phyloP scores from a whole-genome alignment of 2,113 vertebrate species.

The Rhinoptilus africanus region DNA sequence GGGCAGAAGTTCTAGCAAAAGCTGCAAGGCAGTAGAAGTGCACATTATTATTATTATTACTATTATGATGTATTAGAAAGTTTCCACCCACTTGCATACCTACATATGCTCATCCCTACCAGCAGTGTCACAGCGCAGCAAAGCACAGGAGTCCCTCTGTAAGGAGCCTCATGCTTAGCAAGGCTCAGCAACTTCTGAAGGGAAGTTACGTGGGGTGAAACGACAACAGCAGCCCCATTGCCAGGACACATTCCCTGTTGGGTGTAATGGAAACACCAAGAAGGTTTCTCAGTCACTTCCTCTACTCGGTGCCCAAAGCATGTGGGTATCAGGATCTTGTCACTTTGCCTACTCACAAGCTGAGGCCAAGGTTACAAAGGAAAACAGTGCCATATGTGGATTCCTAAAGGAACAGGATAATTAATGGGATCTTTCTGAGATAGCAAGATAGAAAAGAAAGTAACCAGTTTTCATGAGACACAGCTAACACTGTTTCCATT shows the following conservation, averaged over 20 bases:
- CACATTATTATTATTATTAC: slow-evolving; percentile 73
- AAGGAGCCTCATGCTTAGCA: not conserved
- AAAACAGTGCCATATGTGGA: not conserved
- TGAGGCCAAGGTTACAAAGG: not conserved
- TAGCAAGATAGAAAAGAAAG: not conserved
- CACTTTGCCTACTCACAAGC: not conserved
- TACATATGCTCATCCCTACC: slow-evolving; percentile 9
- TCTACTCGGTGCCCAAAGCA: not conserved
- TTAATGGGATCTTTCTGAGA: not conserved
- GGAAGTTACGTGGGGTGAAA: not conserved
- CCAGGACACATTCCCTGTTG: not conserved
- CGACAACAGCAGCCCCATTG: not conserved
- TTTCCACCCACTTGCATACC: slow-evolving; percentile 71
- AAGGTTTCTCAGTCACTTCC: not conserved
- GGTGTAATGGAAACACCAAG: not conserved
- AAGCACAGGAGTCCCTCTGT: slow-evolving; percentile 38
- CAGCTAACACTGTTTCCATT: not conserved
- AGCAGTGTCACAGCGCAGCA: not conserved
- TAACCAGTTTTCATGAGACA: not conserved
- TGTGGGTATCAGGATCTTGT: not conserved
- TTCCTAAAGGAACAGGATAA: not conserved
- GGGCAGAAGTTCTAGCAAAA: slow-evolving; percentile 71
- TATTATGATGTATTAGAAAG: slow-evolving; percentile 72
- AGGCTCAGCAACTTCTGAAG: not conserved
- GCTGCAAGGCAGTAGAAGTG: slow-evolving; percentile 64